Percentiles rank a stretch among this genome's conserved stretches.
Conservation (phyloP, 2,888 invertebrate species). For the Clostera curtula region DNA sequence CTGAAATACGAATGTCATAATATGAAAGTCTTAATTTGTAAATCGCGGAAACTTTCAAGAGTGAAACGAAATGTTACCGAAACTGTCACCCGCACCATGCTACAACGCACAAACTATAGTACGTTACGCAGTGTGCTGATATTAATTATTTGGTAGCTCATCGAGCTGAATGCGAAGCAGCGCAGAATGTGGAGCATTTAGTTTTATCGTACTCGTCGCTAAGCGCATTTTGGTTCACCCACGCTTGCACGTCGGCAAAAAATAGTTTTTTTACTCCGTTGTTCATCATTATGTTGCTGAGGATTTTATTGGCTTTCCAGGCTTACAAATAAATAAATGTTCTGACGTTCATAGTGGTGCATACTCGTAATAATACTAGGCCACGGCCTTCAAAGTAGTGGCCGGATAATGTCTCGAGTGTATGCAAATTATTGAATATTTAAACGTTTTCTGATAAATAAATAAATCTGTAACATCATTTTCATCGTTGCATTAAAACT, state of each 20-base stretch:
- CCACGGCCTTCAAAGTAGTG: conserved; percentile 14
- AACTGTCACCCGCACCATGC: too few relatives aligned
- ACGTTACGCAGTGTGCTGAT: too few relatives aligned
- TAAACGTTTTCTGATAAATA: too few relatives aligned
- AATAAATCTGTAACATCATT: too few relatives aligned
- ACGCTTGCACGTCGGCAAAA: conserved; percentile 42
- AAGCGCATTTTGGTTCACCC: conserved; percentile 45
- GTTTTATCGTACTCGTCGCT: conserved; percentile 51
- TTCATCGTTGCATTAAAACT: too few relatives aligned
- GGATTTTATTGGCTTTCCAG: conserved; percentile 22
- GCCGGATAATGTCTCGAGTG: conserved; percentile 4
- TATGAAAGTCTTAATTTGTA: too few relatives aligned
- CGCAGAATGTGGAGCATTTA: conserved; percentile 38
- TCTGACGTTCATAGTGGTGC: conserved; percentile 14
- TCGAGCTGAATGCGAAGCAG: conserved; percentile 29
- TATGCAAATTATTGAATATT: too few relatives aligned
- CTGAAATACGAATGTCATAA: too few relatives aligned
- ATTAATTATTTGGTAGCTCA: conserved; percentile 32
- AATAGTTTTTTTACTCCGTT: conserved; percentile 29
- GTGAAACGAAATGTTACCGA: too few relatives aligned
- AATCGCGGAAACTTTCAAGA: too few relatives aligned
- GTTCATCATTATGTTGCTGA: conserved; percentile 21
- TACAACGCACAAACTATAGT: too few relatives aligned
- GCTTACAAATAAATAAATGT: conserved; percentile 16
- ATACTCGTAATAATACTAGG: conserved; percentile 16